A percentile compares a stretch with the other conserved stretches of the same genome.
Evolutionary conservation across 2,797 vertebrate species (phyloP).

Genomic region (Acridotheres tristis): DNA sequence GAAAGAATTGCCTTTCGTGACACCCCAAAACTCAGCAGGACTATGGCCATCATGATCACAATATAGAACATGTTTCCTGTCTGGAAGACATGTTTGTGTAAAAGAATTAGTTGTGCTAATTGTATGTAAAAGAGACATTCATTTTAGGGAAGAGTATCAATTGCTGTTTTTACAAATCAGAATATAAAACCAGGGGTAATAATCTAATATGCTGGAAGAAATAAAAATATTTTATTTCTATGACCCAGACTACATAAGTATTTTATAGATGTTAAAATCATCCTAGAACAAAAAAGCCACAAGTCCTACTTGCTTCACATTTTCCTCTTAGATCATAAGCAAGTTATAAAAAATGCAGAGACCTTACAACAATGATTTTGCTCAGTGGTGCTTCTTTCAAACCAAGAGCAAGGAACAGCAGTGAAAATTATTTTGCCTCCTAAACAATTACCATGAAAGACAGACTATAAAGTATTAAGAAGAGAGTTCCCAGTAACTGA

Average conservation of each 20-base stretch:
- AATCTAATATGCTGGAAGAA: background rate
- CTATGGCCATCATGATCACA: conserved; percentile 96
- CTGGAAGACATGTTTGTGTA: conserved; percentile 67
- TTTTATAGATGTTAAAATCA: background rate
- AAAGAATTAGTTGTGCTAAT: background rate
- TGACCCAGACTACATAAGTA: background rate
- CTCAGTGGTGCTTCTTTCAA: background rate
- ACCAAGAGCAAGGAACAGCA: background rate
- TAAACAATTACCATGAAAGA: background rate
- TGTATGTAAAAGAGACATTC: background rate
- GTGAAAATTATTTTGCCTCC: background rate
- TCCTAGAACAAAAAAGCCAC: background rate
- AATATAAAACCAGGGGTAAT: background rate
- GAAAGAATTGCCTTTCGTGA: conserved; percentile 94
- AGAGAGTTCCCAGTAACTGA: background rate
- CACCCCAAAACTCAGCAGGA: conserved; percentile 93
- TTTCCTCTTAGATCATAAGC: background rate
- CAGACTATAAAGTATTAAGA: background rate
- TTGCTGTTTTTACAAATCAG: background rate
- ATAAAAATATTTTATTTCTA: background rate
- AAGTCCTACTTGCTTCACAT: background rate
- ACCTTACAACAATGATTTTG: background rate
- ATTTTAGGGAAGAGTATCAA: background rate
- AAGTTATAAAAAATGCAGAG: background rate
- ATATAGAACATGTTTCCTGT: conserved; percentile 98